Base-by-base conservation (phyloP, 2,888 invertebrate genomes). In the Andrena trimmerana region DNA sequence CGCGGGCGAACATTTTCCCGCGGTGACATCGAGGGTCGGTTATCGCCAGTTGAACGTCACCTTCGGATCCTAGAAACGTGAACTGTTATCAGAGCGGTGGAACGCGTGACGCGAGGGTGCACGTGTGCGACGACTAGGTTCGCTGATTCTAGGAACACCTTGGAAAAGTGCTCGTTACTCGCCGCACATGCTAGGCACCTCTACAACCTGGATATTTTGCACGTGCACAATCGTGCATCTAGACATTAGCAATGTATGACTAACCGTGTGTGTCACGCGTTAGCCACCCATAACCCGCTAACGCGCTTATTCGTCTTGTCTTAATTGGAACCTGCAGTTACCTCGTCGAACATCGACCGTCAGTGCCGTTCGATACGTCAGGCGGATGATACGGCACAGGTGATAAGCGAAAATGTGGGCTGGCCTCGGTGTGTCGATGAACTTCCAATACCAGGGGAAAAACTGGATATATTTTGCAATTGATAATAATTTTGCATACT, bases 181-280 rank as follows among this genome's bases (percentile, higher is more conserved):
- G n/a, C 59, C 31, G 42, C 74, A 67, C 70, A 10, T 50, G 65
- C 36, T 10, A 3, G 16, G 36, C 66, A 71, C 63, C 10, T 50
- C 13, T n/a, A 13, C 24, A 8, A 8, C 8, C 16, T 24, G 68
- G 36, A 24, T 16, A 24, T 3, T 24, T 54, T 68, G 67, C 71
- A 75, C 66, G 70, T 62, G 74, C 50, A 27, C 48, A 24, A 57
- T 59, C 78, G 59, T 27, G 42, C 27, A 62, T 24, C 4, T 54
- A 62, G 42, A n/a, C 50, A 27, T 67, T 24, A 69, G 29, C 36
- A 62, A 63, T 16, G 48, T 74, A 66, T 87, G 86, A 86, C 87
- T 86, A 87, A 86, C 52, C 62, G 68, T 54, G 60, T 74, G 79
- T 77, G 42, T 42, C 59, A 84, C 20, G 73, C 29, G 67, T 63